Evolutionary conservation across 2,113 vertebrate species (phyloP).

Genomic region (Ellobius talpinus): DNA sequence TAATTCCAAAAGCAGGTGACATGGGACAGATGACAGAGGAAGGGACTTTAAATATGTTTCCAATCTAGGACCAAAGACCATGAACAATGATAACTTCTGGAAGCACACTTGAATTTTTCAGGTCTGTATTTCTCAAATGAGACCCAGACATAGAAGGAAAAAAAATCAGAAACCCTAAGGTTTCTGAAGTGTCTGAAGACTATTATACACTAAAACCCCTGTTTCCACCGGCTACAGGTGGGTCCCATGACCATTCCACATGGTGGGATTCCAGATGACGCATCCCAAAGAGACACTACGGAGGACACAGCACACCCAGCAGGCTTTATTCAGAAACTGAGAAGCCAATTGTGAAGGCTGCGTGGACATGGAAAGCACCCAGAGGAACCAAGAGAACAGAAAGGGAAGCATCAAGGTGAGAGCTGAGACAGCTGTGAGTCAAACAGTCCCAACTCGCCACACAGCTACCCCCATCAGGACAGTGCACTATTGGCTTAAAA

Average conservation of each 20-base stretch:
- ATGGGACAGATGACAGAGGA: background rate
- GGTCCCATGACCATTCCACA: no score
- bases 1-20: background rate
- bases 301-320: background rate
- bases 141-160: background rate
- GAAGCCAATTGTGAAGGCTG: background rate
- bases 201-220: background rate
- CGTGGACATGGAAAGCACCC: background rate
- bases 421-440: background rate
- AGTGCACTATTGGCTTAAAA: background rate
- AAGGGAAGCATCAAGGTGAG: background rate
- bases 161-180: background rate
- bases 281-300: background rate
- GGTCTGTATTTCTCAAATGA: background rate
- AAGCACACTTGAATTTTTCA: background rate
- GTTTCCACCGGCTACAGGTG: rapidly evolving
- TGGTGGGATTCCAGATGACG: background rate
- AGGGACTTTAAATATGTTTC: rapidly evolving
- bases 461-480: background rate
- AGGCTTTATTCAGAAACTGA: slow-evolving; percentile 8
- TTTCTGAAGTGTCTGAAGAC: background rate
- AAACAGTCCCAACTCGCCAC: background rate
- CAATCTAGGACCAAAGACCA: background rate
- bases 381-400: background rate
- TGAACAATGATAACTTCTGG: background rate